A percentile compares a stretch with the other conserved stretches of the same genome.
Evolutionary conservation across 2,113 vertebrate species (phyloP).

Genomic region (Glaucidium brasilianum): DNA sequence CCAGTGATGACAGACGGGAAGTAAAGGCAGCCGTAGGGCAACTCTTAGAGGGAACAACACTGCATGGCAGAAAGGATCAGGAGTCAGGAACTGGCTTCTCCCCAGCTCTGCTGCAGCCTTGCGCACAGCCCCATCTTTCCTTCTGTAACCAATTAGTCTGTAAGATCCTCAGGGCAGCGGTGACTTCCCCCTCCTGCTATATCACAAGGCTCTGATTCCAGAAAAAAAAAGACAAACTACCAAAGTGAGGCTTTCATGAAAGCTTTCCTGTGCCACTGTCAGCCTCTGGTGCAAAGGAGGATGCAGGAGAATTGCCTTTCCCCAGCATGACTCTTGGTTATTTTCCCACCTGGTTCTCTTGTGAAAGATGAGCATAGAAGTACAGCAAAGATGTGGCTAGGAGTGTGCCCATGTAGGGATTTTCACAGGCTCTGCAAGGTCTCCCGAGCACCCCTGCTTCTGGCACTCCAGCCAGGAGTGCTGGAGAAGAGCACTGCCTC

Average conservation of each 20-base stretch:
- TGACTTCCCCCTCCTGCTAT: neutral
- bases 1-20: neutral
- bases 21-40: neutral
- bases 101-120: neutral
- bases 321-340: neutral
- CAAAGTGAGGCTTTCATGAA: neutral
- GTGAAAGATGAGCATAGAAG: neutral
- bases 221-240: neutral
- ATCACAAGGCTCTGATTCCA: neutral
- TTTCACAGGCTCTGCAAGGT: neutral
- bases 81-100: neutral
- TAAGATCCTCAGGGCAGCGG: neutral
- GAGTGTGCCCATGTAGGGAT: neutral
- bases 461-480: neutral
- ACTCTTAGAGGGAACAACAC: neutral
- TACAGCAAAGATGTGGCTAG: neutral
- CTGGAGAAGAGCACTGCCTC: neutral
- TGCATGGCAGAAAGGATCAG: neutral
- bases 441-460: neutral
- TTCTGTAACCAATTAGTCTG: neutral
- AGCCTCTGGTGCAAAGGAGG: neutral
- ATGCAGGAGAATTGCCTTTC: neutral
- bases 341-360: neutral
- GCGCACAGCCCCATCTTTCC: fast-evolving
- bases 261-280: neutral